Evolutionary conservation across 2,888 invertebrate genomes (phyloP).

Genomic region (Aleiodes alternator): DNA sequence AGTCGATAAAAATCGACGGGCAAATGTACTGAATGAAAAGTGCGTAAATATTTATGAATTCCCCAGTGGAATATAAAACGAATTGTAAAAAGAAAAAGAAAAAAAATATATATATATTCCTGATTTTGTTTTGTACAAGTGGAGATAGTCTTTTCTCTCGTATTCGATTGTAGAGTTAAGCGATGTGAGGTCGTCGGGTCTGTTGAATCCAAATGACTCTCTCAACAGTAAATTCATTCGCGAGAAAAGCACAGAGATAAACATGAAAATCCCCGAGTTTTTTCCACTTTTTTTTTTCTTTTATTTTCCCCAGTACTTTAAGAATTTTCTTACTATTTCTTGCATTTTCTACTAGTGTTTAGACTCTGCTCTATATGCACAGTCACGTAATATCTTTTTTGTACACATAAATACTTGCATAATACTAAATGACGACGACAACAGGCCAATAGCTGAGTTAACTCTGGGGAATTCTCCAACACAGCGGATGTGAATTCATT

Average conservation of each 20-base stretch:
- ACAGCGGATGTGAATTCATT: not conserved
- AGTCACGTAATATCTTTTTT: not conserved
- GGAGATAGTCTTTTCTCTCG: not conserved
- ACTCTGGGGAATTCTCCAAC: not conserved
- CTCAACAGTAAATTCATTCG: slow-evolving; percentile 15
- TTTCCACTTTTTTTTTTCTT: not conserved
- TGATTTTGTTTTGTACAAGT: slow-evolving; percentile 4
- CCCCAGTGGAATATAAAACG: slow-evolving; percentile 11
- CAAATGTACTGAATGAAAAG: slow-evolving; percentile 9
- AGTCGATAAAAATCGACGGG: not conserved
- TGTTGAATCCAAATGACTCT: slow-evolving; percentile 28
- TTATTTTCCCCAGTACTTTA: not conserved
- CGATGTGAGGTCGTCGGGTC: slow-evolving; percentile 24
- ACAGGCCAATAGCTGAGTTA: not conserved
- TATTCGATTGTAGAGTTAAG: not conserved
- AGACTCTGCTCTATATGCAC: slow-evolving; percentile 3
- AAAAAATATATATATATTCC: not conserved
- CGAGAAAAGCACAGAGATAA: not conserved
- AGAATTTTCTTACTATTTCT: too few species aligned
- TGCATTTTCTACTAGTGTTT: not conserved
- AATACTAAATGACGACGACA: slow-evolving; percentile 6
- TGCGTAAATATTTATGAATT: slow-evolving; percentile 23
- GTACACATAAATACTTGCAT: not conserved
- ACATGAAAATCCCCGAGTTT: slow-evolving; percentile 18
- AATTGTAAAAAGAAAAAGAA: slow-evolving; percentile 8